Percentiles rank a stretch among this genome's conserved stretches.
Evolutionary conservation across 2,113 vertebrate genomes (phyloP).

Genomic region (Drymodes brunneopygia): DNA sequence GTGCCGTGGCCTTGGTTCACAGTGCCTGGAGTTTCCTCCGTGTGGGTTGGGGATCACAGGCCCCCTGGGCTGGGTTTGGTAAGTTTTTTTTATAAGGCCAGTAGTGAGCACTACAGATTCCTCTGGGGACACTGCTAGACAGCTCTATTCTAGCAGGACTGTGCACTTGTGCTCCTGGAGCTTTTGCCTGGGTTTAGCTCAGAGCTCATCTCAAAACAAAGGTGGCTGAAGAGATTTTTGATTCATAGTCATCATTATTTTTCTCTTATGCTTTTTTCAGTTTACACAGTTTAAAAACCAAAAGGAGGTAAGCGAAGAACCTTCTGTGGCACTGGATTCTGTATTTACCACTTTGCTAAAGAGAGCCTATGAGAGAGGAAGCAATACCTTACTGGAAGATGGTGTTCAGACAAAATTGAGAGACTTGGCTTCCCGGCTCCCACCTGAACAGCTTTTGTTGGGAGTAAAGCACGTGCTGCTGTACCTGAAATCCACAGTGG

Average conservation of each 20-base stretch:
- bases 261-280: not conserved
- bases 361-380: conserved; percentile 68
- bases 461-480: conserved; percentile 82
- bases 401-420: conserved; percentile 48
- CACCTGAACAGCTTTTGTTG: conserved; percentile 60
- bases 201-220: not conserved
- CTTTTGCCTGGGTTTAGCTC: rapidly evolving
- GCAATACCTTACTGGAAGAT: conserved; percentile 4
- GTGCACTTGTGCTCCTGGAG: not conserved
- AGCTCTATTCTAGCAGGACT: not conserved
- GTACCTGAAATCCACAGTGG: conserved; percentile 82
- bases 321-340: not conserved
- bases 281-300: conserved; percentile 66
- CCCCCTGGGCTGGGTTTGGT: not conserved
- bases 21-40: not conserved
- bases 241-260: not conserved
- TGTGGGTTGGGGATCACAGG: not conserved
- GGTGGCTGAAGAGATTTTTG: not conserved
- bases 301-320: not conserved
- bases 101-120: not conserved
- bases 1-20: rapidly evolving
- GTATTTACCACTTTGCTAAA: conserved; percentile 73
- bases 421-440: conserved; percentile 53
- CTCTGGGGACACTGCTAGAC: not conserved
- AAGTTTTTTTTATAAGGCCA: not conserved